Conservation (phyloP, 2,888 invertebrate species). For the Pinctada fucata region DNA sequence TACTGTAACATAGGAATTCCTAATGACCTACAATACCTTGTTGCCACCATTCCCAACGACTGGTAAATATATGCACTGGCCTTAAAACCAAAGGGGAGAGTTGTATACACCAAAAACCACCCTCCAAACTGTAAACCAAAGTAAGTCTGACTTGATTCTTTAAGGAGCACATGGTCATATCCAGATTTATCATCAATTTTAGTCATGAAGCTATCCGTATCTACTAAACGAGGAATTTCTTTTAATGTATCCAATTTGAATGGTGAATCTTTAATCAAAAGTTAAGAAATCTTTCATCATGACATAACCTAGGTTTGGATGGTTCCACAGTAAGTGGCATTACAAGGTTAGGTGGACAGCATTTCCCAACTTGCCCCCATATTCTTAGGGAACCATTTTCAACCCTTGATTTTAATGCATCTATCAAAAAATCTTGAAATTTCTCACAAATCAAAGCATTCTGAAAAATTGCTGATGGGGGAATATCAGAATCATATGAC, state of each 20-base stretch:
- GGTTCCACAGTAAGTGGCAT: too few relatives aligned
- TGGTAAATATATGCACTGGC: not conserved
- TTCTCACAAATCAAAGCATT: too few relatives aligned
- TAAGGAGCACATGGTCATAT: constrained; percentile 8
- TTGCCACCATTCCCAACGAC: constrained; percentile 18
- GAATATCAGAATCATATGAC: too few relatives aligned
- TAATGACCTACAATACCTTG: not conserved
- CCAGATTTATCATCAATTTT: not conserved
- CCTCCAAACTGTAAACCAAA: constrained; percentile 29
- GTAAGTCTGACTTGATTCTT: not conserved
- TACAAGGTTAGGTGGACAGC: not conserved
- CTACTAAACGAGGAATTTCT: not conserved
- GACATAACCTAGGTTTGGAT: constrained; percentile 19
- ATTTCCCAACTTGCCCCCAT: constrained; percentile 13
- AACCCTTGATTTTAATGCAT: too few relatives aligned
- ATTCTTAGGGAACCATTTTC: too few relatives aligned
- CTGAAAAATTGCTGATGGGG: too few relatives aligned
- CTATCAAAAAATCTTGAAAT: too few relatives aligned
- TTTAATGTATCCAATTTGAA: too few relatives aligned
- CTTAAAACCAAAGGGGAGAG: constrained; percentile 18
- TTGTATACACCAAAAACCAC: constrained; percentile 6
- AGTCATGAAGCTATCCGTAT: constrained; percentile 37
- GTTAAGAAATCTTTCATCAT: constrained; percentile 40
- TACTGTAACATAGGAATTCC: not conserved
- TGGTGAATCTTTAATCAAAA: constrained; percentile 8